Conservation (phyloP, 2,113 vertebrate species). For the Nesoenas mayeri region DNA sequence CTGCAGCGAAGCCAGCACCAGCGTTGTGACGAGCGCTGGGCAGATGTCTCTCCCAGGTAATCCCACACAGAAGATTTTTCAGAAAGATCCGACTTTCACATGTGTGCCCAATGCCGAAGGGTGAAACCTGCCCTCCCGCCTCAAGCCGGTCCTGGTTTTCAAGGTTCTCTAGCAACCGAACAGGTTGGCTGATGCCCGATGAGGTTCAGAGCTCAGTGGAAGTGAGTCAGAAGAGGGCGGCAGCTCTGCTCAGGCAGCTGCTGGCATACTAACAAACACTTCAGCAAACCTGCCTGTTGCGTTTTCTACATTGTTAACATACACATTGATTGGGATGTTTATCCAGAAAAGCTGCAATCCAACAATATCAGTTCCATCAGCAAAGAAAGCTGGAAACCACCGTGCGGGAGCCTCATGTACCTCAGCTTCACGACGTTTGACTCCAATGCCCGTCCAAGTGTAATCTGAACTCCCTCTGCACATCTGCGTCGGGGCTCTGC, state of each 20-base stretch:
- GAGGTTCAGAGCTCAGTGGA: neutral
- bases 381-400: neutral
- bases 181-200: neutral
- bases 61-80: neutral
- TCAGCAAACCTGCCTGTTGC: neutral
- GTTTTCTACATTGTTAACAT: neutral
- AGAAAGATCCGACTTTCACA: neutral
- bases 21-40: neutral
- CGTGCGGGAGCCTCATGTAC: fast-evolving
- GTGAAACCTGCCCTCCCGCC: neutral
- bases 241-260: neutral
- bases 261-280: neutral
- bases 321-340: neutral
- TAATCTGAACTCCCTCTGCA: neutral
- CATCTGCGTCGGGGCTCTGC: neutral
- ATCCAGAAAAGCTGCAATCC: neutral
- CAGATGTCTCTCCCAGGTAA: neutral
- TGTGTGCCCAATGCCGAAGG: neutral
- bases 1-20: neutral
- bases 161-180: neutral
- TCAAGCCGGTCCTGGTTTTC: neutral
- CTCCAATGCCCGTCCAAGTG: neutral
- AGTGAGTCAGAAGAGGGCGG: neutral
- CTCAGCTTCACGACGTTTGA: neutral
- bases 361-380: neutral